These are phyloP conservation scores for Virgularia gustaviana DNA, from an alignment of 92 coral and sea anemone genomes.

Conservation along the genomic window DNA sequence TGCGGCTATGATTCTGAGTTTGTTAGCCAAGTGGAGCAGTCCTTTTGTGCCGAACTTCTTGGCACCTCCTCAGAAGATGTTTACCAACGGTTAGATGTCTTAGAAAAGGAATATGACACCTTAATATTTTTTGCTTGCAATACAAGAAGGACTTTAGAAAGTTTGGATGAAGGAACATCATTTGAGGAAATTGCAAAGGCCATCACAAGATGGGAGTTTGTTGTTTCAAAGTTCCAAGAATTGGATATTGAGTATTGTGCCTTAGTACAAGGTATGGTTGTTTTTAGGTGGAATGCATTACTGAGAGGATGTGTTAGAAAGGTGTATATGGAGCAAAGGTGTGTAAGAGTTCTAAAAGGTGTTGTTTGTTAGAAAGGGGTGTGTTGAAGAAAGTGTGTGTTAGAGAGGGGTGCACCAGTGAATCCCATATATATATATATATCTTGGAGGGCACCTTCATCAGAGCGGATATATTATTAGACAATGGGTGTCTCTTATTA, in stretches of 20 bases:
- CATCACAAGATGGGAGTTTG: background rate
- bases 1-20: background rate
- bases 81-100: background rate
- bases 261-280: slow-evolving; percentile 6
- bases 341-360: too few species aligned
- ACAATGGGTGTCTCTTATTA: too few species aligned
- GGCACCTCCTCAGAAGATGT: background rate
- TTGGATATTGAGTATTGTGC: background rate
- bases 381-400: too few species aligned
- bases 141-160: background rate
- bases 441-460: too few species aligned
- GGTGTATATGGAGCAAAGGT: too few species aligned
- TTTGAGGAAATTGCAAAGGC: background rate
- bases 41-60: background rate
- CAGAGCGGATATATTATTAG: too few species aligned
- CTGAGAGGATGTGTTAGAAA: too few species aligned
- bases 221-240: background rate
- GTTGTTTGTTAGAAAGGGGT: too few species aligned
- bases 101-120: slow-evolving; percentile 12
- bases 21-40: background rate
- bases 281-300: too few species aligned
- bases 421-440: too few species aligned
- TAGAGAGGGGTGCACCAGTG: too few species aligned
- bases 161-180: background rate
- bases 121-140: background rate